These are phyloP conservation scores for Phacellophora camtschatica DNA, from an alignment of 30 jellyfish, hydroid and myxozoan species.

Conservation along the genomic window DNA sequence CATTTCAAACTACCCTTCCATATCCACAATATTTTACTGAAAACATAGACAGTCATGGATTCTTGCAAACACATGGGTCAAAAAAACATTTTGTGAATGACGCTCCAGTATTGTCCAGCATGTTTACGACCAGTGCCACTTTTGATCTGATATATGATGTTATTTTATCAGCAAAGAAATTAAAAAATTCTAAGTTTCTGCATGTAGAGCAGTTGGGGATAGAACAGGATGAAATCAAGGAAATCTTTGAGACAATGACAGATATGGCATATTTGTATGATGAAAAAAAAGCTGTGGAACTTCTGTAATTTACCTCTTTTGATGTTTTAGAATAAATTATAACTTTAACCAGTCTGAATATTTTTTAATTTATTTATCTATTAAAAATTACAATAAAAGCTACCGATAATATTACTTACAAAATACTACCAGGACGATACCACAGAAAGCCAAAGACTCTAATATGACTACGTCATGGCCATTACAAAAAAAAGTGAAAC, in stretches of 20 bases:
- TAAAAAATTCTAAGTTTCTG: conserved; percentile 4
- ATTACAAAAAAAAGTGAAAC: no score
- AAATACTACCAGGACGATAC: no score
- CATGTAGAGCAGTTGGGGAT: conserved; percentile 48
- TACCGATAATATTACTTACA: no score
- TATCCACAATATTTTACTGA: conserved; percentile 29
- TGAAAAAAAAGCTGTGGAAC: conserved; percentile 29
- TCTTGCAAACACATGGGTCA: neutral
- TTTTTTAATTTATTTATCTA: neutral
- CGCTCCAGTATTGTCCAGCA: conserved; percentile 51
- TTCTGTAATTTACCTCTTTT: neutral
- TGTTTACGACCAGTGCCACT: conserved; percentile 47
- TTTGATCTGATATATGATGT: conserved; percentile 54
- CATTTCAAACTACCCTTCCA: conserved; percentile 30
- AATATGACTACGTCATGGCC: no score
- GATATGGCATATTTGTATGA: conserved; percentile 48
- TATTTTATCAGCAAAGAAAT: conserved; percentile 23
- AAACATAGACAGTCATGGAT: neutral
- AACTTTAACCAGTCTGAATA: neutral
- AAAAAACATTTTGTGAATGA: neutral
- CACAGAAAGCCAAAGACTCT: no score
- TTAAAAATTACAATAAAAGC: no score
- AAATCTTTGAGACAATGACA: conserved; percentile 52
- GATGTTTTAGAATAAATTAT: neutral
- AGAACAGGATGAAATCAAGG: conserved; percentile 62